A percentile compares a stretch with the other conserved stretches of the same genome.
Conservation (phyloP, 2,888 invertebrate genomes). For the Pristionchus arcanus region DNA sequence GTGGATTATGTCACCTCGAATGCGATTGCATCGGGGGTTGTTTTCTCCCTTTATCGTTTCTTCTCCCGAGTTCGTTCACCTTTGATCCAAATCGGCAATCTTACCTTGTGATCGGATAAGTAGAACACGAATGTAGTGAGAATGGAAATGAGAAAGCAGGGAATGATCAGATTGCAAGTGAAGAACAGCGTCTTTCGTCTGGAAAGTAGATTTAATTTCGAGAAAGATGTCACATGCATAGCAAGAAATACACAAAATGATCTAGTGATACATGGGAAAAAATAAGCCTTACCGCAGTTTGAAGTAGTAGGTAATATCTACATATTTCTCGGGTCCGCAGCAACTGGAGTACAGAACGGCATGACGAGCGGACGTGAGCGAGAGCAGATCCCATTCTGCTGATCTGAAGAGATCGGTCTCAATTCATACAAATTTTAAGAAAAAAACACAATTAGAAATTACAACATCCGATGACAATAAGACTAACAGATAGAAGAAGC, state of each 20-base stretch:
- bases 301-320: conserved; percentile 78
- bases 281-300: conserved; percentile 68
- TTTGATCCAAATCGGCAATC: conserved; percentile 29
- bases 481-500: conserved; percentile 75
- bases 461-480: too few species aligned
- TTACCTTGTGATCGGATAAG: conserved; percentile 77
- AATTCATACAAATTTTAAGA: too few species aligned
- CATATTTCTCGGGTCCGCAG: conserved; percentile 79
- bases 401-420: conserved; percentile 69
- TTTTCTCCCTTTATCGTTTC: background rate
- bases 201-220: background rate
- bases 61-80: conserved; percentile 19
- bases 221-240: too few species aligned
- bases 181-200: conserved; percentile 78
- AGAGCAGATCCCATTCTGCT: conserved; percentile 79
- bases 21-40: conserved; percentile 11
- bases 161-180: conserved; percentile 78
- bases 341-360: conserved; percentile 78
- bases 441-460: too few species aligned
- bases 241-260: too few species aligned
- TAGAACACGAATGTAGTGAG: conserved; percentile 79
- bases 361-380: conserved; percentile 75
- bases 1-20: background rate
- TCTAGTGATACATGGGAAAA: too few species aligned
- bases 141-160: conserved; percentile 79